Base-by-base conservation (phyloP, 2,888 invertebrate species). In the Sphaeridia pumilis region DNA sequence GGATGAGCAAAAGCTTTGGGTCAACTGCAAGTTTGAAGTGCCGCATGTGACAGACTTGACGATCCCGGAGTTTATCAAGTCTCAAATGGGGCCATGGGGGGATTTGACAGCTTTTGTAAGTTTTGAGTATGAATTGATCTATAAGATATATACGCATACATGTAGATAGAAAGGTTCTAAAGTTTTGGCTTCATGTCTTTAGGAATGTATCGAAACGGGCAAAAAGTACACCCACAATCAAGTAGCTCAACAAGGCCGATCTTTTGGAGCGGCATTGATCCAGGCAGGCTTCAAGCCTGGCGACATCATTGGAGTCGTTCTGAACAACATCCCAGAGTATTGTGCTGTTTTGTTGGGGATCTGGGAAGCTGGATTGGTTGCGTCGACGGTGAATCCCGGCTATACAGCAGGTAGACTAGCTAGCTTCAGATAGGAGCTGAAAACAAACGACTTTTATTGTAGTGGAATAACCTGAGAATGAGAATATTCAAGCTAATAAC, bases 311-410 rank as follows among this genome's bases (percentile, higher is more conserved):
- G 82, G 81, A 1, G 64, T 87, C 4, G 77, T 84, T 66, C 67
- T 86, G 51, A 84, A 85, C 1, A 88, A 88, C 68, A 66, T 80
- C 24, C 86, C 87, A 0, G 87, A 88, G 69, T 83, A 77, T 46
- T 56, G 58, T 1, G 48, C 55, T 5, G 47, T 63, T 3, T 38
- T 63, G 5, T 58, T 58, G 47, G 63, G 63, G 24, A 58, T 61
- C 38, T 63, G 61, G 61, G 60, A 63, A 25, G 63, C 63, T 22
- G 63, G 63, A 57, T 47, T 50, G 14, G 36, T 49, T 22, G 54
- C 45, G 10, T 54, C 59, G 2, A 59, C 63, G 3, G 57, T 58
- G 2, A 63, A 63, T 45, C 53, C 59, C 12, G 45, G 50, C 0
- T 62, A 62, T 41, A 59, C 62, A 10, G 35, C 48, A 34, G 57